phyloP scores from a whole-genome alignment of 2,113 vertebrate genomes.

The Forbesichthys papilliferus region DNA sequence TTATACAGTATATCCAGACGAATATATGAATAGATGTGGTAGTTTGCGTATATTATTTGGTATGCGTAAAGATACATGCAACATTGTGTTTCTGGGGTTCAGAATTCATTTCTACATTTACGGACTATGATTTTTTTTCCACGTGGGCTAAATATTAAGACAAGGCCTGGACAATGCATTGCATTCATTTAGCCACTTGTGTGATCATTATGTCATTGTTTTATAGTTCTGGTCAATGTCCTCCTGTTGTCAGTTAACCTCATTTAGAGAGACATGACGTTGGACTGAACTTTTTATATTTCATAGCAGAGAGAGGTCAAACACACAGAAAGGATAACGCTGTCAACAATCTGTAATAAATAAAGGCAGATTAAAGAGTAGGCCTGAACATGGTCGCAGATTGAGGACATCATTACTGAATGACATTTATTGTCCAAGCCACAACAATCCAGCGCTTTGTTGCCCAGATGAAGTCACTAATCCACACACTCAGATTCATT shows the following conservation, averaged over 20 bases:
- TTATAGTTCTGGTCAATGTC: slow-evolving; percentile 7
- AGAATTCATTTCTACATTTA: not conserved
- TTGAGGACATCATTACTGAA: slow-evolving; percentile 45
- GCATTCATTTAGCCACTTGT: slow-evolving; percentile 1
- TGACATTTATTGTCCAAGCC: slow-evolving; percentile 37
- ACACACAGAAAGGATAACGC: too few relatives aligned
- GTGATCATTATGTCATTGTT: slow-evolving; percentile 15
- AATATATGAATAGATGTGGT: not conserved
- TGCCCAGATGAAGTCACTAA: slow-evolving; percentile 1
- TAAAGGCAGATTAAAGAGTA: too few relatives aligned
- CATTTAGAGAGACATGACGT: not conserved
- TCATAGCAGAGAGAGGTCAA: too few relatives aligned
- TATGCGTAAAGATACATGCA: not conserved
- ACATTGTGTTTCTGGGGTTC: not conserved
- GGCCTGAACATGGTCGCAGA: not conserved
- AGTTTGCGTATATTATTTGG: not conserved
- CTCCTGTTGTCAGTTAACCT: slow-evolving; percentile 14
- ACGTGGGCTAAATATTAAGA: not conserved
- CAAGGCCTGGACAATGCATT: not conserved
- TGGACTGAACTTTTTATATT: too few relatives aligned
- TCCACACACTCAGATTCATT: slow-evolving; percentile 13
- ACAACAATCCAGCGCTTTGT: slow-evolving; percentile 60
- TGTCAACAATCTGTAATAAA: too few relatives aligned
- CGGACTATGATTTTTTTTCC: not conserved
- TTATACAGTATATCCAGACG: not conserved